These are phyloP conservation scores for Drosophila phalerata DNA, from an alignment of 2,888 invertebrate species.

Conservation along the genomic window DNA sequence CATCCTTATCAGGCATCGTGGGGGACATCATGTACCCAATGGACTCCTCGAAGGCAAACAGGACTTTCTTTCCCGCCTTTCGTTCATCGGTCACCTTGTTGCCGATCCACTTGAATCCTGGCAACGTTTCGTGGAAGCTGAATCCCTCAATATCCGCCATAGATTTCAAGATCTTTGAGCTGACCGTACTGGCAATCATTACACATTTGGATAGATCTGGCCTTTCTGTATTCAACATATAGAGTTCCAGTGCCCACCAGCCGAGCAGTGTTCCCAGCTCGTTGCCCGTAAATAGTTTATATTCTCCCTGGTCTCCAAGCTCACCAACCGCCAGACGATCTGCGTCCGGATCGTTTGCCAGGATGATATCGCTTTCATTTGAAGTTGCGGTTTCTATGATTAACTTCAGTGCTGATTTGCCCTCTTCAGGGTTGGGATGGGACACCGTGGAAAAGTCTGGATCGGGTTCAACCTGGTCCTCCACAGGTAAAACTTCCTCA, in stretches of 20 bases:
- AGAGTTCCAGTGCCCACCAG: constrained; percentile 94
- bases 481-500: constrained; percentile 85
- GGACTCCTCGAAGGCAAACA: constrained; percentile 99
- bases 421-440: constrained; percentile 99
- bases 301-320: constrained; percentile 86
- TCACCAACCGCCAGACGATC: constrained; percentile 98
- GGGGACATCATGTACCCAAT: constrained; percentile 98
- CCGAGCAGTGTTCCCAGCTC: constrained; percentile 97
- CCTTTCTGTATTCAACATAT: constrained; percentile 85
- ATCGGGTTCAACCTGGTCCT: constrained; percentile 93
- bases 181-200: constrained; percentile 97
- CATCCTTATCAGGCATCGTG: constrained; percentile 97
- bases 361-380: constrained; percentile 87
- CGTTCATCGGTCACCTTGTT: constrained; percentile 92
- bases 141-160: constrained; percentile 93
- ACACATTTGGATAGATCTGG: constrained; percentile 88
- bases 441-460: constrained; percentile 98
- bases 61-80: constrained; percentile 90
- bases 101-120: constrained; percentile 99
- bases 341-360: constrained; percentile 99
- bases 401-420: constrained; percentile 91
- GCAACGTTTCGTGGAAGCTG: constrained; percentile 94
- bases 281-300: constrained; percentile 92
- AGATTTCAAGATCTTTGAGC: constrained; percentile 95
- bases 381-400: constrained; percentile 91